Evolutionary conservation across 2,797 vertebrate genomes (phyloP).

Genomic region (Tapera naevia): DNA sequence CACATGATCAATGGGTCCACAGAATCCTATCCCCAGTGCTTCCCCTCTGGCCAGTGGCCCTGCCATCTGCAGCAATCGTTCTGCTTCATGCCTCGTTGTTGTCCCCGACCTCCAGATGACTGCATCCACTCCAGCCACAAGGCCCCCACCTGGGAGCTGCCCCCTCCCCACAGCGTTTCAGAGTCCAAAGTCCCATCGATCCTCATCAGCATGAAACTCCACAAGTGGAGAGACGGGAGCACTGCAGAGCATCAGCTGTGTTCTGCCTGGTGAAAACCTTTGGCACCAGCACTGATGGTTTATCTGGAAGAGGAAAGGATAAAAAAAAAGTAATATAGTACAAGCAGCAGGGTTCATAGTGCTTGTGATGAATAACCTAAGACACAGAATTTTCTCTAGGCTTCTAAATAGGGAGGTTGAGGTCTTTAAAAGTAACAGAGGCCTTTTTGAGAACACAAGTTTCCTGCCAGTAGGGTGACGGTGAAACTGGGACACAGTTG

Average conservation of each 20-base stretch:
- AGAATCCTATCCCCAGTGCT: constrained; percentile 55
- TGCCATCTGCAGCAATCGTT: constrained; percentile 22
- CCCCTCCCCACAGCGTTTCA: constrained; percentile 22
- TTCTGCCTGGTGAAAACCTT: constrained; percentile 58
- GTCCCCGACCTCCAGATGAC: constrained; percentile 7
- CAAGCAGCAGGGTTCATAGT: background rate
- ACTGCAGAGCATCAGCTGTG: constrained; percentile 51
- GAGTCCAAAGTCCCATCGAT: constrained; percentile 46
- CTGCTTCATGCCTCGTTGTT: background rate
- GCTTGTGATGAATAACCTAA: background rate
- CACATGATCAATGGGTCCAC: constrained; percentile 40
- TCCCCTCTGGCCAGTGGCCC: background rate
- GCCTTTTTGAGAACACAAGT: background rate
- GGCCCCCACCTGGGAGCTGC: background rate
- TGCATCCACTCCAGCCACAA: constrained; percentile 21
- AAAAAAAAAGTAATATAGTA: background rate
- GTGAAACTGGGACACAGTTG: constrained; percentile 6
- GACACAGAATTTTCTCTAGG: background rate
- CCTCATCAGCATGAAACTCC: constrained; percentile 15
- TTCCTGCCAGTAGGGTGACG: background rate
- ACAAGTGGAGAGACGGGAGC: constrained; percentile 29
- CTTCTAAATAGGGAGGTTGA: background rate
- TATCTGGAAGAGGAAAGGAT: constrained; percentile 48
- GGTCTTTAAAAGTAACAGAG: constrained; percentile 7
- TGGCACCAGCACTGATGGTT: constrained; percentile 46